Percentiles rank a stretch among this genome's conserved stretches.
Evolutionary conservation across 2,113 vertebrate genomes (phyloP).

Genomic region (Podarcis cretensis): DNA sequence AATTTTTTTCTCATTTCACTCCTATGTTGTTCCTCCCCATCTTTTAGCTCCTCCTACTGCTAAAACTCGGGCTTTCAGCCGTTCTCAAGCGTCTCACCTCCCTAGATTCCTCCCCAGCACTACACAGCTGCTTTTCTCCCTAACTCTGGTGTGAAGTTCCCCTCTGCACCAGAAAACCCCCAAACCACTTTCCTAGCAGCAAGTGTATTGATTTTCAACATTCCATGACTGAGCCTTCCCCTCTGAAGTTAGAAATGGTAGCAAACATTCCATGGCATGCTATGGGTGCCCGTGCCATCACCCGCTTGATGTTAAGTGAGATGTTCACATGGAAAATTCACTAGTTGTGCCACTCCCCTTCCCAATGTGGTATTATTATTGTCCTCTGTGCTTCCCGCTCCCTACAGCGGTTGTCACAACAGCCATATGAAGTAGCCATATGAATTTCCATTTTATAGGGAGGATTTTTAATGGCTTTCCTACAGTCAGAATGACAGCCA

Average conservation of each 20-base stretch:
- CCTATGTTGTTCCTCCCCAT: background rate
- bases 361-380: background rate
- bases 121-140: background rate
- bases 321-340: background rate
- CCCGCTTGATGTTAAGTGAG: background rate
- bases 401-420: background rate
- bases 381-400: background rate
- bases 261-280: background rate
- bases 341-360: no score
- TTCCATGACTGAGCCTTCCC: background rate
- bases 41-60: background rate
- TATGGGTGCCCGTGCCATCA: background rate
- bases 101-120: no score
- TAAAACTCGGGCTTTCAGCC: background rate
- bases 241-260: background rate
- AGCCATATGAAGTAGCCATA: background rate
- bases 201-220: rapidly evolving
- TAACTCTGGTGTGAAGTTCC: background rate
- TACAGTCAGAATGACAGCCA: background rate
- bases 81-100: background rate
- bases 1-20: background rate
- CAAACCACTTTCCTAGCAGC: background rate
- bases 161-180: background rate
- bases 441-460: background rate
- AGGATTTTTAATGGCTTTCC: background rate